Base-by-base conservation (phyloP, 2,113 vertebrate species). In the Sinocyclocheilus maitianheensis region DNA sequence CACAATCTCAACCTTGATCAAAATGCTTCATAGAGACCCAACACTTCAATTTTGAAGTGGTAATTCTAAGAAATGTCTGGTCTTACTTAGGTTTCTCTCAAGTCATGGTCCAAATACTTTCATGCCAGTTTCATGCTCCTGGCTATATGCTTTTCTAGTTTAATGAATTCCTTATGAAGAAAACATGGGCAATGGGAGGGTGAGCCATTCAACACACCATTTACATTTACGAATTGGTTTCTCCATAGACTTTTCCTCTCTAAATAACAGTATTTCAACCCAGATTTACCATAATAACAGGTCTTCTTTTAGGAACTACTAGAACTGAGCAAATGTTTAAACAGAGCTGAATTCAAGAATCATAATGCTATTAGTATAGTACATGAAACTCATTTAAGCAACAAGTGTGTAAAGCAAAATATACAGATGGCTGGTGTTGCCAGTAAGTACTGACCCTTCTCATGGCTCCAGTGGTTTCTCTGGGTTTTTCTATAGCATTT, bases 141-240 rank as follows among this genome's bases (percentile, higher is more conserved):
- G 84, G 84, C 58, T 86, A 83, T 69, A 40, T 20, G n/a, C 87
- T 87, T 87, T 86, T 86, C 78, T 85, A 80, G 85, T 85, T 87
- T 90, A 90, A 91, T 89, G 84, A 89, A 86, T 88, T 89, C 88
- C 88, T 87, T 71, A 87, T 89, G 88, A 87, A 86, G 84, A 82
- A 86, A 83, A 84, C 77, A 60, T 18, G 37, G 30, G 65, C 34
- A 80, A 55, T 62, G 81, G 26, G 60, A 46, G 60, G 9, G 77
- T 37, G 34, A 58, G 62, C 60, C 46, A 58, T 86, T 89, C 69
- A 30, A 89, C 77, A 85, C 48, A 43, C 24, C 51, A 40, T 74
- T 89, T 53, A 71, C 72, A 77, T 82, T 60, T 83, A 51, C 63
- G 51, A 75, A 30, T 72, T 80, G 58, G 85, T 71, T 72, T 60